Conservation (phyloP, 2,797 vertebrate genomes). For the Enteromius treurensis region DNA sequence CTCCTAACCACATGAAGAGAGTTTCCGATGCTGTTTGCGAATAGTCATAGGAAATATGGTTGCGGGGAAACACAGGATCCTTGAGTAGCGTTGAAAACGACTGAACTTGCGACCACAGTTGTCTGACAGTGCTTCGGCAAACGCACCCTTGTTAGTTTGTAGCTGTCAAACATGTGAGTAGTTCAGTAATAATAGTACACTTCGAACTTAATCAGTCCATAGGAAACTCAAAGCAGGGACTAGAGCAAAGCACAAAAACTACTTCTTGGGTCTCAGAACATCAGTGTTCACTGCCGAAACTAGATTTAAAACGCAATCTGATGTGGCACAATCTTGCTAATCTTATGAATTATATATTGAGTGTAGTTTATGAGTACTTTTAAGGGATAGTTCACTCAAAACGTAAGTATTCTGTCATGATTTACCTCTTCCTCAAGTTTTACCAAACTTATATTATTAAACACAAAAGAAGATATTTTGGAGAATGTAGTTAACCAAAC, state of each 20-base stretch:
- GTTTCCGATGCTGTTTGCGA: not conserved
- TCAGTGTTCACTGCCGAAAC: conserved; percentile 64
- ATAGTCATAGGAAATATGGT: not conserved
- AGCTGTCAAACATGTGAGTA: conserved; percentile 38
- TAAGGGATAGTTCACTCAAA: not conserved
- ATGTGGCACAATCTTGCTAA: conserved; percentile 41
- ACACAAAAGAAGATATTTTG: not conserved
- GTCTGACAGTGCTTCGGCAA: not conserved
- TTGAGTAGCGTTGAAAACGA: not conserved
- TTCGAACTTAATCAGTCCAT: conserved; percentile 46
- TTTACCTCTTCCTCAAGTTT: not conserved
- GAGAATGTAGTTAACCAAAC: not conserved
- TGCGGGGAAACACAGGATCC: not conserved
- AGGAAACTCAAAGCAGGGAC: conserved; percentile 60
- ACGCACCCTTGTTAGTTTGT: conserved; percentile 14
- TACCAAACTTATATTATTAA: not conserved
- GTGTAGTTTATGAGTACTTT: conserved; percentile 45
- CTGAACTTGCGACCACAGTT: not conserved
- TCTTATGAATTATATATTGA: conserved; percentile 23
- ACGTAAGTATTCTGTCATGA: not conserved
- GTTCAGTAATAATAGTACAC: conserved; percentile 43
- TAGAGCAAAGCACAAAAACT: conserved; percentile 68
- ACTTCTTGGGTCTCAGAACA: conserved; percentile 59
- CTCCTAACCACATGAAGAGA: not conserved
- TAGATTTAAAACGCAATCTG: conserved; percentile 51